Evolutionary conservation across 2,113 vertebrate species (phyloP).

Genomic region (Gulo gulo): DNA sequence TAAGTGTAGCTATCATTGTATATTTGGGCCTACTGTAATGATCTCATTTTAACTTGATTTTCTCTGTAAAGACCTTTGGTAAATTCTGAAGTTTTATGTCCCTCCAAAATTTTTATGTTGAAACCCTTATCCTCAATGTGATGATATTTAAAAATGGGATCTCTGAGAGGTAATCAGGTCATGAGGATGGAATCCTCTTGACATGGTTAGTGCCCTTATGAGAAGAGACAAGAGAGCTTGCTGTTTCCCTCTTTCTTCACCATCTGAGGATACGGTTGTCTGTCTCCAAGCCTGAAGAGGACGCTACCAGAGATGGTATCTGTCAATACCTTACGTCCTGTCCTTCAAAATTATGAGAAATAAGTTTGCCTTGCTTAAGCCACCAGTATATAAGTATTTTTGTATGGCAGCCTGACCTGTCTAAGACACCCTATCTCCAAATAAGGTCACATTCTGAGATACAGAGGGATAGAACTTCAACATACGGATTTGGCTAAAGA

Average conservation of each 20-base stretch:
- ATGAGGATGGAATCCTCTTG: not conserved
- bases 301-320: not conserved
- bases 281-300: not conserved
- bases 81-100: not conserved
- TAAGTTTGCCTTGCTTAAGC: not conserved
- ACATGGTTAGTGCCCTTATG: too few species aligned
- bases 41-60: not conserved
- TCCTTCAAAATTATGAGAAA: not conserved
- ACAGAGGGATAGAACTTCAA: not conserved
- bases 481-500: not conserved
- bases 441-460: not conserved
- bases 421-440: not conserved
- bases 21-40: not conserved
- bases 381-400: not conserved
- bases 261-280: not conserved
- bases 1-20: not conserved
- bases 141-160: not conserved
- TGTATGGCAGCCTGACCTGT: not conserved
- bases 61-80: not conserved
- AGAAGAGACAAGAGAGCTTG: not conserved
- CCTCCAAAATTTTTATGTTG: not conserved
- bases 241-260: not conserved
- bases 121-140: not conserved
- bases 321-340: not conserved
- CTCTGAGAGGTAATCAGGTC: not conserved